Conservation (phyloP, 1,140 invertebrate species). For the Caerostris extrusa region DNA sequence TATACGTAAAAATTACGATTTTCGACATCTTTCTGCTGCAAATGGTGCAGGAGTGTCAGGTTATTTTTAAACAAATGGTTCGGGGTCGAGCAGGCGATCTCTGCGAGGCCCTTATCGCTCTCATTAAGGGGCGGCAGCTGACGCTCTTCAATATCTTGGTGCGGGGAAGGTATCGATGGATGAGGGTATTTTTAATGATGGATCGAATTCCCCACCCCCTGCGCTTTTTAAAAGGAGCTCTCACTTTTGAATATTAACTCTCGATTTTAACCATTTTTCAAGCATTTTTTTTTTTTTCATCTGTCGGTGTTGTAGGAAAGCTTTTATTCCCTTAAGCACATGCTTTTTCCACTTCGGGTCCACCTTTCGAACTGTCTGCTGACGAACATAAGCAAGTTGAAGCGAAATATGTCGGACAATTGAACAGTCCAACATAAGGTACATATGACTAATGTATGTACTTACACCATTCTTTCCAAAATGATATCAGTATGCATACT, state of each 20-base stretch:
- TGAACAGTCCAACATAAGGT: too few relatives aligned
- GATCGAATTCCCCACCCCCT: neutral
- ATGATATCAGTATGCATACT: too few relatives aligned
- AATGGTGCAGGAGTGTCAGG: too few relatives aligned
- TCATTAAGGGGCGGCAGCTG: conserved; percentile 59
- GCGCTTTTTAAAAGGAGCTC: neutral
- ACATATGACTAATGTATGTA: too few relatives aligned
- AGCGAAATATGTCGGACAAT: too few relatives aligned
- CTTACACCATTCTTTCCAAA: too few relatives aligned
- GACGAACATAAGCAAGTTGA: too few relatives aligned
- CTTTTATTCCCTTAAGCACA: neutral
- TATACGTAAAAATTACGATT: too few relatives aligned
- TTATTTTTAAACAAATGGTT: conserved; percentile 52
- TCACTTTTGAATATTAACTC: neutral
- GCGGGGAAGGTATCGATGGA: neutral
- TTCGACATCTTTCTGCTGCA: too few relatives aligned
- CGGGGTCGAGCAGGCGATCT: neutral
- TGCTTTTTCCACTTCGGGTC: too few relatives aligned
- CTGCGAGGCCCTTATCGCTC: conserved; percentile 28
- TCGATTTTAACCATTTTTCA: neutral
- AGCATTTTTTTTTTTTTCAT: neutral
- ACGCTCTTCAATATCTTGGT: conserved; percentile 32
- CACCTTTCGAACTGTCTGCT: too few relatives aligned
- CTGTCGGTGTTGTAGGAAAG: neutral
- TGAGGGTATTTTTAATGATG: neutral